Evolutionary conservation across 2,113 vertebrate genomes (phyloP), one percentile per base, ranked within the genome.

Genomic region (Takifugu bimaculatus): DNA sequence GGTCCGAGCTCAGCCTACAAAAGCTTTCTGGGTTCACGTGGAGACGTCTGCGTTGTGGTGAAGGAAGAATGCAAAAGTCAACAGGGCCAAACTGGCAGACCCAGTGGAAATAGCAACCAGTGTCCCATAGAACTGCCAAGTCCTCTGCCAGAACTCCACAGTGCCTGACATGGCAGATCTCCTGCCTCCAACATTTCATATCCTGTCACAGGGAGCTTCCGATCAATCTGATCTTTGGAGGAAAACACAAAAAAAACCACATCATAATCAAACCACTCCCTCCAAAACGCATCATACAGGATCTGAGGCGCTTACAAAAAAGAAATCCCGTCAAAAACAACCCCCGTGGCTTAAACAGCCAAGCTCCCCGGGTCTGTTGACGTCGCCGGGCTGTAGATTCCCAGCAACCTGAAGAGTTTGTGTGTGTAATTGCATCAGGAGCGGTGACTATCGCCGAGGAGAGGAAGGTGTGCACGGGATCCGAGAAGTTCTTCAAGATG

Each of bases 401-500:
- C 2, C 26, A 48, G 6, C 48, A 2, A 20, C 6, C 10, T 65
- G 13, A 59, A 32, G n/a, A 54, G 35, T 29, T 15, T 59, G 11
- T 53, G 4, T 6, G 54, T 3, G 48, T 26, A 2, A 44, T 54
- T 11, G 43, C 4, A 65, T 1, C 75, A 99, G 97, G 97, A 63
- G 93, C 95, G 51, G 94, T 98, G 81, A 90, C 93, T 51, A 84
- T 94, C 83, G 90, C 88, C 70, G 96, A 99, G 50, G 94, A 96
- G 71, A 98, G 88, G 90, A 97, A 93, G 81, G 88, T 99, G 66
- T 99, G 97, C 70, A 93, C 93, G 1, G 82, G 85, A 63, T 92
- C 93, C 52, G 94, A 95, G 78, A 96, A 93, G 80, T 98, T 99
- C 87, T 50, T 89, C 71, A 94, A 94, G 85, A 94, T 99, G 94